phyloP scores from a whole-genome alignment of 2,888 invertebrate species.

The Uropetala carovei region DNA sequence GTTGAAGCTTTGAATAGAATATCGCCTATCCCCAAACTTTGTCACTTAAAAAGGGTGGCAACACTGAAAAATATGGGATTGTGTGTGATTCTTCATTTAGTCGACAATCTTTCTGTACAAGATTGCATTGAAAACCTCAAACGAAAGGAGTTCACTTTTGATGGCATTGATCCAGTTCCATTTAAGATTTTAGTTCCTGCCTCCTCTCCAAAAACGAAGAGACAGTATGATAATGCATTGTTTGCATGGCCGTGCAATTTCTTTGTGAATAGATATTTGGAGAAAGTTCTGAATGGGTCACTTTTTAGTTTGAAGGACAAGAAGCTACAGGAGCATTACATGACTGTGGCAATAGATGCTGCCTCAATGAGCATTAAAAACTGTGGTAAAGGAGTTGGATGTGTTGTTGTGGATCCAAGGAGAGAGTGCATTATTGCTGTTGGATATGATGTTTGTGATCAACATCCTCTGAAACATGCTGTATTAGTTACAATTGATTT shows the following conservation, averaged over 20 bases:
- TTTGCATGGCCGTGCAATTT: slow-evolving; percentile 90
- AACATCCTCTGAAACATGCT: slow-evolving; percentile 89
- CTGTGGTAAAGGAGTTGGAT: slow-evolving; percentile 72
- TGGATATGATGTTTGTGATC: slow-evolving; percentile 77
- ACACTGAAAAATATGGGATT: slow-evolving; percentile 73
- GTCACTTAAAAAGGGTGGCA: slow-evolving; percentile 85
- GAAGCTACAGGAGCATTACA: slow-evolving; percentile 78
- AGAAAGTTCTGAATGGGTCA: slow-evolving; percentile 80
- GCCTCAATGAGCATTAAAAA: slow-evolving; percentile 26
- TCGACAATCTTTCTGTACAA: slow-evolving; percentile 68
- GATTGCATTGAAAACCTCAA: slow-evolving; percentile 66
- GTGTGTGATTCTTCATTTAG: slow-evolving; percentile 78
- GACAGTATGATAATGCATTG: slow-evolving; percentile 81
- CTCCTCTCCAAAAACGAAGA: slow-evolving; percentile 80
- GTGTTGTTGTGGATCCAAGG: slow-evolving; percentile 86
- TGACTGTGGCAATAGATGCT: slow-evolving; percentile 79
- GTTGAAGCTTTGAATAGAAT: slow-evolving; percentile 79
- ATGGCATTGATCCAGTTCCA: slow-evolving; percentile 77
- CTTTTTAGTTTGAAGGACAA: slow-evolving; percentile 80
- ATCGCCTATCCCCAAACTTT: slow-evolving; percentile 79
- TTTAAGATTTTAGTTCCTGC: slow-evolving; percentile 80
- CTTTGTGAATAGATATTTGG: slow-evolving; percentile 86
- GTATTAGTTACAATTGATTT: slow-evolving; percentile 91
- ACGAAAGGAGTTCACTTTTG: slow-evolving; percentile 72
- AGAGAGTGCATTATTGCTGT: slow-evolving; percentile 82